phyloP scores from a whole-genome alignment of 2,113 vertebrate genomes.

The Rhynchomys soricoides region DNA sequence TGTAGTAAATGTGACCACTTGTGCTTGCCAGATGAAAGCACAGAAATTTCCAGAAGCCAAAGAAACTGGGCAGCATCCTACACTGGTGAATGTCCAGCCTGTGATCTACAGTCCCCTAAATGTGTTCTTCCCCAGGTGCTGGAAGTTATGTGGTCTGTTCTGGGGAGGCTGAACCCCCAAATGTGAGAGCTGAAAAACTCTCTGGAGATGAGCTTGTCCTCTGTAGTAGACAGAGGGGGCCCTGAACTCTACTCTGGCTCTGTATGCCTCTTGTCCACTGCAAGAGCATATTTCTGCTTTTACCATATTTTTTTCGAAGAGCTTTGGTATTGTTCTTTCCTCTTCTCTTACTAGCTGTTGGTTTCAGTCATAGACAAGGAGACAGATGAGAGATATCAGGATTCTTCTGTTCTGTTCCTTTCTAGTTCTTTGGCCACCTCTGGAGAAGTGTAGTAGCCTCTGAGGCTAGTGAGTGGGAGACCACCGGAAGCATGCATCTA shows the following conservation, averaged over 20 bases:
- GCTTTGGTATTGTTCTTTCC: neutral
- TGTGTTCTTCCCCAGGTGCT: neutral
- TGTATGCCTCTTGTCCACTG: neutral
- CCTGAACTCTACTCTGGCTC: neutral
- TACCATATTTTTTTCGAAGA: neutral
- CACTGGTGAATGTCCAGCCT: neutral
- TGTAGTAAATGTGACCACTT: neutral
- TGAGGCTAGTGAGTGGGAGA: neutral
- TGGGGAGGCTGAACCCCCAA: neutral
- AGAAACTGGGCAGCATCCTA: neutral
- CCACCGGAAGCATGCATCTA: neutral
- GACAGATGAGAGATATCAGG: neutral
- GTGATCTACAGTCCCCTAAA: neutral
- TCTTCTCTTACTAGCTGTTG: slow-evolving; percentile 32
- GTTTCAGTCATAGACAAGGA: neutral
- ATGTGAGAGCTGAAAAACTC: neutral
- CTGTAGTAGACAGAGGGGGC: neutral
- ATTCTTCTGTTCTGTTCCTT: neutral
- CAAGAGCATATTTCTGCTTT: neutral
- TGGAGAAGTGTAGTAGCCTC: neutral
- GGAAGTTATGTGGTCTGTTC: neutral
- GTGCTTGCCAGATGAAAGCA: slow-evolving; percentile 2
- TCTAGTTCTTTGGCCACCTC: slow-evolving; percentile 26
- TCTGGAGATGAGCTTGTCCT: neutral
- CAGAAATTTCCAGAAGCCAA: neutral